A percentile compares a stretch with the other conserved stretches of the same genome.
These are phyloP conservation scores for Bos taurus DNA, from an alignment of 2,113 vertebrate genomes.

Conservation along the genomic window ARS-UCD2.0 NC_037337.1:44301001-44301500, in stretches of 20 bases:
- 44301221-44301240: background rate
- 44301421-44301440: background rate
- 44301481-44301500: background rate
- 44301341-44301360: background rate
- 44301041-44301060: background rate
- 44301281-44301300: background rate
- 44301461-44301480: background rate
- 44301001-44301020: background rate
- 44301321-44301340: constrained; percentile 1
- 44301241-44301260: background rate
- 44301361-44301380: background rate
- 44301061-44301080: background rate
- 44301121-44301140: background rate
- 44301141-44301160: background rate
- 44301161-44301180: fast-evolving
- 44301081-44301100: background rate
- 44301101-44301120: background rate
- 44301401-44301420: background rate
- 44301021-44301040: background rate
- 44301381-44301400: background rate
- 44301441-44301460: background rate
- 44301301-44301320: background rate
- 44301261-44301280: constrained; percentile 16
- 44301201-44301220: background rate
- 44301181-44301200: background rate